These are phyloP conservation scores for Accipiter cooperii DNA, from an alignment of 2,113 vertebrate genomes.

Conservation along the genomic window DNA sequence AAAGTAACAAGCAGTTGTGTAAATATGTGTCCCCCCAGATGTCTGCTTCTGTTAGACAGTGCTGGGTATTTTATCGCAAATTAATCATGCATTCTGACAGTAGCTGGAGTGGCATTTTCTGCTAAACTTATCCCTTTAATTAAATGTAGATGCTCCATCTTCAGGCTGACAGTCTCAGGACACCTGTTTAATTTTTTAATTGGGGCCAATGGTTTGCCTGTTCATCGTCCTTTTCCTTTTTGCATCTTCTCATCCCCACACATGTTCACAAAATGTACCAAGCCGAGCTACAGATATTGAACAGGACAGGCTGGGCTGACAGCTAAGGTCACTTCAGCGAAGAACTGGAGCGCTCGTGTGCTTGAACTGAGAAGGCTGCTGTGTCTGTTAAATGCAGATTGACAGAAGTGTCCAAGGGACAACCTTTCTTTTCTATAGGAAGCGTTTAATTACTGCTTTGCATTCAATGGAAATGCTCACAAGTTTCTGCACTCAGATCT, in stretches of 20 bases:
- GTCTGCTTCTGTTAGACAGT: constrained; percentile 41
- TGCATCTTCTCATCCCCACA: not conserved
- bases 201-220: constrained; percentile 34
- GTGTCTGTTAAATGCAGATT: constrained; percentile 55
- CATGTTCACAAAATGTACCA: not conserved
- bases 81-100: constrained; percentile 72
- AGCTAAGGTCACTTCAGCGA: constrained; percentile 59
- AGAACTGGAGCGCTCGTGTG: not conserved
- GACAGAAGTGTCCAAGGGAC: constrained; percentile 56
- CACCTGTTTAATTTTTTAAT: constrained; percentile 58
- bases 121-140: constrained; percentile 64
- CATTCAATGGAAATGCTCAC: constrained; percentile 7
- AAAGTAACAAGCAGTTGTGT: constrained; percentile 59
- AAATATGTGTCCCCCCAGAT: constrained; percentile 40
- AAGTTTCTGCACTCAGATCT: not conserved
- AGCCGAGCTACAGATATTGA: constrained; percentile 33
- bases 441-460: constrained; percentile 60
- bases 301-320: constrained; percentile 56
- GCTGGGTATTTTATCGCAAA: constrained; percentile 63
- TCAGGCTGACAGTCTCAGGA: constrained; percentile 60
- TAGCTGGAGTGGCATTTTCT: constrained; percentile 46
- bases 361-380: constrained; percentile 50
- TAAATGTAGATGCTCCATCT: constrained; percentile 61
- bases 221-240: not conserved
- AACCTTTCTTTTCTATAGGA: constrained; percentile 41